Evolutionary conservation across 2,113 vertebrate species (phyloP), one percentile per base, ranked within the genome.

Genomic region (Phylloscopus trochiloides): DNA sequence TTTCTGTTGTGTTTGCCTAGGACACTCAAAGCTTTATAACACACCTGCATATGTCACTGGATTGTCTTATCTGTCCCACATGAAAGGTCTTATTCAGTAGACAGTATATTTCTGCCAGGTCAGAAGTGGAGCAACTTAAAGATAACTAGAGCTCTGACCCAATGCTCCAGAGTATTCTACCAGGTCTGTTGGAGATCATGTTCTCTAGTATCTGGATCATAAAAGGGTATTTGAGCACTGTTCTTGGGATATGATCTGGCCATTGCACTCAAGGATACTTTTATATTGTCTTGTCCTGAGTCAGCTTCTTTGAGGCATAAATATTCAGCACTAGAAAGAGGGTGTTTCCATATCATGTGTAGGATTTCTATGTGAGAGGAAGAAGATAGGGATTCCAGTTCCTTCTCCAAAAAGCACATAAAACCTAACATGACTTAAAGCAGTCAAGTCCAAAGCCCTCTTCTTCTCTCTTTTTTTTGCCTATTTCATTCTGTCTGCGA

Each of bases 401-500:
- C 84, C 34, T 63, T 65, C 55, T 81, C 52, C 45, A 67, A 58
- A 86, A 67, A 48, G 6, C 36, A 20, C 36, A 65, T 61, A 52
- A 93, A 82, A 75, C 13, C 4, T 54, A 58, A 81, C 29, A 5
- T 36, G 12, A 66, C 34, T 92, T 80, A 51, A 57, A 82, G 29
- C 4, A 68, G 13, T 32, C 24, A 65, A 82, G 24, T 57, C 13
- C 13, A 72, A 86, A 88, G 54, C 50, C 31, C 14, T 52, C 6
- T 38, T 68, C 65, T 90, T 88, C 13, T 68, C 47, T 45, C 43
- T 47, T 54, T 67, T 32, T 67, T 68, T 50, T 43, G 6, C 12
- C 14, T 13, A 15, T 73, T 86, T 86, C 10, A 90, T 96, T 96
- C 51, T 97, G 88, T 94, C 48, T 73, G 28, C 80, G 28, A 70